Percentiles rank a stretch among this genome's conserved stretches.
These are phyloP conservation scores for Stenolophus ochropezus DNA, from an alignment of 2,888 invertebrate genomes.

Conservation along the genomic window DNA sequence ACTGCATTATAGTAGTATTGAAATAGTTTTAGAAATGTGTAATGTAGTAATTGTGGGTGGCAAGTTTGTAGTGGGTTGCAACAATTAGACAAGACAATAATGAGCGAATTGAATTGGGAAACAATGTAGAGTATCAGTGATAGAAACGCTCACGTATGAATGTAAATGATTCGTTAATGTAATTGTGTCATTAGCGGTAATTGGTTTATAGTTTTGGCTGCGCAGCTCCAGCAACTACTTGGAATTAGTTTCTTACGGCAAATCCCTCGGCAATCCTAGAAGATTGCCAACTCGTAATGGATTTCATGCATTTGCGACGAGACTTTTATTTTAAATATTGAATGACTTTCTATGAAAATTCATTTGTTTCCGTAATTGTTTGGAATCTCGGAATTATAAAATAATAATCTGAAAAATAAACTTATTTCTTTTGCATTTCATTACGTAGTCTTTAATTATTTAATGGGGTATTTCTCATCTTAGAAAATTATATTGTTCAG, in stretches of 20 bases:
- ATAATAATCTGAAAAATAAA: too few relatives aligned
- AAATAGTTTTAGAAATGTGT: too few relatives aligned
- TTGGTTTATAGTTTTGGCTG: constrained; percentile 33
- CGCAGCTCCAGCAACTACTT: constrained; percentile 1
- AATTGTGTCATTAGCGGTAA: constrained; percentile 33
- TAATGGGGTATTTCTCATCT: too few relatives aligned
- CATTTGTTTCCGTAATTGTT: not conserved
- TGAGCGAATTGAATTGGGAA: too few relatives aligned
- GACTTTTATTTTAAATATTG: not conserved
- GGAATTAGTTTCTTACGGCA: constrained; percentile 24
- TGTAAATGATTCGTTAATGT: constrained; percentile 1
- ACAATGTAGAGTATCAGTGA: too few relatives aligned
- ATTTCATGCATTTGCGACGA: not conserved
- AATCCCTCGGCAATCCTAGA: not conserved
- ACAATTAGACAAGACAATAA: too few relatives aligned
- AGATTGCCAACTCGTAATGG: not conserved
- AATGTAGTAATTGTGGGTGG: too few relatives aligned
- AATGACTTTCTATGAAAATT: not conserved
- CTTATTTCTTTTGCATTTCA: too few relatives aligned
- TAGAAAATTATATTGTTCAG: too few relatives aligned
- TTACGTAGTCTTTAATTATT: too few relatives aligned
- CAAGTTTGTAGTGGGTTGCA: too few relatives aligned
- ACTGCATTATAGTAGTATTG: too few relatives aligned
- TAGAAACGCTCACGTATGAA: not conserved
- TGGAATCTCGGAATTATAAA: not conserved